These are phyloP conservation scores for Anguilla rostrata DNA, from an alignment of 2,113 vertebrate genomes.

Conservation along the genomic window DNA sequence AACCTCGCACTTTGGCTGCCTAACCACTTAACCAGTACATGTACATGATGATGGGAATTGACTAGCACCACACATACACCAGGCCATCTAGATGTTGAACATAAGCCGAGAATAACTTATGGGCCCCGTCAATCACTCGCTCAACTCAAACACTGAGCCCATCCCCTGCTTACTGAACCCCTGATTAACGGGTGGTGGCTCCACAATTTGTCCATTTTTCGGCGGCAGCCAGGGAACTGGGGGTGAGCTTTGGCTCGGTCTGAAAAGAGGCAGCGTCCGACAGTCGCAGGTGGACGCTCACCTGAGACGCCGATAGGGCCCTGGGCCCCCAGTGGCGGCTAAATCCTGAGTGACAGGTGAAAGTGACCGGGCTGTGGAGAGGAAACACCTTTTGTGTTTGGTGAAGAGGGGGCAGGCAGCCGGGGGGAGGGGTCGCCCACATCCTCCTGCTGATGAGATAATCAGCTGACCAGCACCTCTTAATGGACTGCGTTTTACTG, in stretches of 20 bases:
- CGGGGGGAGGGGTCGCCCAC: conserved; percentile 24
- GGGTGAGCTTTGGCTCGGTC: neutral
- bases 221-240: neutral
- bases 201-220: neutral
- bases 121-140: neutral
- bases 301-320: conserved; percentile 32
- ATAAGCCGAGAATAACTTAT: neutral
- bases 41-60: no score
- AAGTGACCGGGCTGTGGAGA: conserved; percentile 57
- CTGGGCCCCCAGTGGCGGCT: conserved; percentile 9
- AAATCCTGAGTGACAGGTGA: conserved; percentile 67
- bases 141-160: neutral
- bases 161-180: neutral
- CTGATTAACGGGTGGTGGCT: neutral
- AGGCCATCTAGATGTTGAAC: neutral
- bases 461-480: conserved; percentile 31
- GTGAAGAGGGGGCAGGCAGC: conserved; percentile 39
- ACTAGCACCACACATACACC: neutral
- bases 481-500: conserved; percentile 17
- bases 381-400: conserved; percentile 63
- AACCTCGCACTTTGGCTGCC: neutral
- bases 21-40: neutral
- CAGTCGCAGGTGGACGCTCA: conserved; percentile 47
- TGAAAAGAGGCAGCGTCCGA: conserved; percentile 11
- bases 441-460: conserved; percentile 39